Base-by-base conservation (phyloP, 2,113 vertebrate genomes). In the Girardinichthys multiradiatus region DNA sequence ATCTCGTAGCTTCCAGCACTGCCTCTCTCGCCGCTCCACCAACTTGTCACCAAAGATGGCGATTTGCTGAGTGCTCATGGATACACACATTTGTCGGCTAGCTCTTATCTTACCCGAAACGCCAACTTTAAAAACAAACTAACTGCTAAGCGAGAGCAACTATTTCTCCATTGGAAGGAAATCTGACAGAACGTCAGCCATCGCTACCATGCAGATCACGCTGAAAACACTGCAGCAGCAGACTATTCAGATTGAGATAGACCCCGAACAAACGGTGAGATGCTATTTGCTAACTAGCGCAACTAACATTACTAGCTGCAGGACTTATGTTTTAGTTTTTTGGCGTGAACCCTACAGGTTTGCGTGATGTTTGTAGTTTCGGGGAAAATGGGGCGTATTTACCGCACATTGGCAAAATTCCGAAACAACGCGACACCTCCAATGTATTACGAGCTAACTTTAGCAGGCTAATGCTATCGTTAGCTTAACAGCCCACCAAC, bases 191-290 rank as follows among this genome's bases (percentile, higher is more conserved):
- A 2, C 78, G 79, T 64, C 72, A 67, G 79, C 30, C 69, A 35
- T 58, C 75, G 84, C 79, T 9, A 80, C 70, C 80, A 96, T 98
- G 92, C 95, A 96, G 92, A 95, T 98, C 89, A 98, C 96, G 4
- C 92, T 98, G 2, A 98, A 97, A 84, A 98, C 96, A 26, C 92
- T 97, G 92, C 96, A 97, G 83, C 96, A 98, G 92, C 96, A 98
- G 90, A 97, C 96, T 1, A 96, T 98, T 85, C 96, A 96, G 62
- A 96, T 97, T 70, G 95, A 96, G 58, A 98, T 97, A 94, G 96
- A 97, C 80, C 95, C 95, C 70, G 95, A 96, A 28, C 95, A 95
- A 82, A 98, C 96, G 95, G 96, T 97, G 93, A 95, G 95, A 86
- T 80, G 82, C 84, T 78, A 66, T 3, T 4, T 81, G 90, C 89